A percentile compares a stretch with the other conserved stretches of the same genome.
phyloP scores from a whole-genome alignment of 2,888 invertebrate species.

The Dolomedes plantarius region DNA sequence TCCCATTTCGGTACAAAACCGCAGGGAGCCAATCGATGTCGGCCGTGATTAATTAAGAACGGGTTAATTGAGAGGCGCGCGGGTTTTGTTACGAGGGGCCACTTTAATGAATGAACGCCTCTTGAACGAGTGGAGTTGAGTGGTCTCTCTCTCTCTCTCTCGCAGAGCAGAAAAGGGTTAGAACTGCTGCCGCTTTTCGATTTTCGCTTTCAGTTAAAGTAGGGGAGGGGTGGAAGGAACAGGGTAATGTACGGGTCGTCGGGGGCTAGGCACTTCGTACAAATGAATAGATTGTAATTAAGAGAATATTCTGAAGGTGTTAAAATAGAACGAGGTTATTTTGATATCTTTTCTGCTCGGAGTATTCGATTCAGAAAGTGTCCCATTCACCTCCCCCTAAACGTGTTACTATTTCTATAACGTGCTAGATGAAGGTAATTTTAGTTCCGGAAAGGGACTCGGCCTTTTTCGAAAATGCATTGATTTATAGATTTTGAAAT shows the following conservation, averaged over 20 bases:
- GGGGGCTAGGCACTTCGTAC: too few species aligned
- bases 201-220: not conserved
- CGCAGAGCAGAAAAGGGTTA: conserved; percentile 2
- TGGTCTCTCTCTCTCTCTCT: conserved; percentile 11
- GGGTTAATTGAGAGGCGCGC: conserved; percentile 62
- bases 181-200: not conserved
- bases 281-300: too few species aligned
- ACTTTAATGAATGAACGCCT: conserved; percentile 65
- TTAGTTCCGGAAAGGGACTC: too few species aligned
- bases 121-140: conserved; percentile 37
- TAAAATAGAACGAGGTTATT: too few species aligned
- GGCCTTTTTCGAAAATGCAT: too few species aligned
- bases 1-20: conserved; percentile 23
- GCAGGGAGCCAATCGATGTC: conserved; percentile 49
- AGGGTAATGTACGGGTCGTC: not conserved
- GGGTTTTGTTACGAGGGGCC: conserved; percentile 50
- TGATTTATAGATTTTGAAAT: too few species aligned
- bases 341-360: too few species aligned
- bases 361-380: too few species aligned
- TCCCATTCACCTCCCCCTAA: too few species aligned
- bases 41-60: conserved; percentile 58
- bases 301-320: too few species aligned
- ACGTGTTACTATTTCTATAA: too few species aligned
- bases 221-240: not conserved
- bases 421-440: too few species aligned